phyloP scores from a whole-genome alignment of 2,797 vertebrate species.

The Coregonus ussuriensis region DNA sequence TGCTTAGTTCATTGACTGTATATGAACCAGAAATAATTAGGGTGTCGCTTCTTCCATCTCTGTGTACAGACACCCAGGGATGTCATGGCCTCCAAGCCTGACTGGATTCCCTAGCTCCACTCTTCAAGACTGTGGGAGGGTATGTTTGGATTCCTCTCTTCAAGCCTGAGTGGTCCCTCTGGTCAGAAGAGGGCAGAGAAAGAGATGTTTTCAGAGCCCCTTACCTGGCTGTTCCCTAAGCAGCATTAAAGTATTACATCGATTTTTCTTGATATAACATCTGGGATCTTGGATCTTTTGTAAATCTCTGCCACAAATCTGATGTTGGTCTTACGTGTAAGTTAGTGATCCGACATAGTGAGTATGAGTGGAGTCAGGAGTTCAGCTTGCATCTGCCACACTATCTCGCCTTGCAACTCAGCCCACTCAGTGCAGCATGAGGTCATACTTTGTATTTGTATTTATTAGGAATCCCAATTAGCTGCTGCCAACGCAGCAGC shows the following conservation, averaged over 20 bases:
- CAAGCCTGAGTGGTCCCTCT: neutral
- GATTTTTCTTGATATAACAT: neutral
- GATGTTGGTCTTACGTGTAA: conserved; percentile 24
- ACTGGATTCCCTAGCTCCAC: conserved; percentile 2
- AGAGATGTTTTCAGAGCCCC: conserved; percentile 23
- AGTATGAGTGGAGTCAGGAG: conserved; percentile 6
- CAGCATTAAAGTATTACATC: neutral
- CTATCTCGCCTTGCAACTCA: neutral
- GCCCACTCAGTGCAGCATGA: neutral
- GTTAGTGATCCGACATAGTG: conserved; percentile 6
- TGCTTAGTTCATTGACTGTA: no score
- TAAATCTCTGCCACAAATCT: conserved; percentile 31
- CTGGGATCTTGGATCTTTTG: neutral
- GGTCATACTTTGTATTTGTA: neutral
- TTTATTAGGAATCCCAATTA: no score
- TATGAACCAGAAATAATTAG: no score
- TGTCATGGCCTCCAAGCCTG: conserved; percentile 25
- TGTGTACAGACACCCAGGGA: conserved; percentile 25
- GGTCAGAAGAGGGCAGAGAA: conserved; percentile 15
- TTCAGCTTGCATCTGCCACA: no score
- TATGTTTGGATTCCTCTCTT: no score
- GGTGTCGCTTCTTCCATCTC: no score
- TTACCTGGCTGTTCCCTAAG: neutral
- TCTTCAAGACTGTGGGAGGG: conserved; percentile 12
- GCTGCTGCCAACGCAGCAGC: no score